Evolutionary conservation across 2,797 vertebrate genomes (phyloP).

Genomic region (Apogon hyalosoma): DNA sequence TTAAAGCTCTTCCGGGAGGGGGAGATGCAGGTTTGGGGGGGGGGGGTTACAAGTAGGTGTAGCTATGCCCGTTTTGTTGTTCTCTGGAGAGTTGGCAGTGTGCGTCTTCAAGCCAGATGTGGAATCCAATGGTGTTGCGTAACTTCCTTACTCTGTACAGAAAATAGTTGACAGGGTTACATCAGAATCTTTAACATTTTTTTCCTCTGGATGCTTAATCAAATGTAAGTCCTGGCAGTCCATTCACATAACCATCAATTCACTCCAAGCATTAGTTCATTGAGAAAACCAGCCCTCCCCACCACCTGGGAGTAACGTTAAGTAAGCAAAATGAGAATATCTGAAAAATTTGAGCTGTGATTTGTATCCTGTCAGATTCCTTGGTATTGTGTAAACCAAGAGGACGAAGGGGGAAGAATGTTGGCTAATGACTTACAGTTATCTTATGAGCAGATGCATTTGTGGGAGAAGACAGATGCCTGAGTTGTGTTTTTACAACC

Average conservation of each 20-base stretch:
- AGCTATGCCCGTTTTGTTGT: slow-evolving; percentile 68
- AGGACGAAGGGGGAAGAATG: slow-evolving; percentile 43
- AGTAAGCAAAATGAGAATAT: slow-evolving; percentile 4
- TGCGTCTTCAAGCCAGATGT: slow-evolving; percentile 77
- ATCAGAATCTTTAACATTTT: slow-evolving; percentile 48
- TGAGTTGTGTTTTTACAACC: slow-evolving; percentile 34
- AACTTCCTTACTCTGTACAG: slow-evolving; percentile 70
- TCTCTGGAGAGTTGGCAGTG: slow-evolving; percentile 47
- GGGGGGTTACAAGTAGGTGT: slow-evolving; percentile 33
- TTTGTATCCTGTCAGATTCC: slow-evolving; percentile 29
- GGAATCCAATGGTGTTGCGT: slow-evolving; percentile 72
- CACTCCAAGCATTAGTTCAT: slow-evolving; percentile 51
- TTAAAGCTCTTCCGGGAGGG: slow-evolving; percentile 71
- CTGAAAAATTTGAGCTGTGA: slow-evolving; percentile 37
- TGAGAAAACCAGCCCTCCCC: slow-evolving; percentile 64
- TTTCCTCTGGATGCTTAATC: slow-evolving; percentile 46
- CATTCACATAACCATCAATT: slow-evolving; percentile 32
- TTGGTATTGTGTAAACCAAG: slow-evolving; percentile 56
- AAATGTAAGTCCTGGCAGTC: slow-evolving; percentile 36
- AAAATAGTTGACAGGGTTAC: slow-evolving; percentile 55
- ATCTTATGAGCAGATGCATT: slow-evolving; percentile 51
- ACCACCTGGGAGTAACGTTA: slow-evolving; percentile 43
- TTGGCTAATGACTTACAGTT: slow-evolving; percentile 56
- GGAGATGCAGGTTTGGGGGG: slow-evolving; percentile 14
- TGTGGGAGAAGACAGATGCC: slow-evolving; percentile 35